Evolutionary conservation across 1,140 invertebrate species (phyloP).

Genomic region (Bombus superbus): DNA sequence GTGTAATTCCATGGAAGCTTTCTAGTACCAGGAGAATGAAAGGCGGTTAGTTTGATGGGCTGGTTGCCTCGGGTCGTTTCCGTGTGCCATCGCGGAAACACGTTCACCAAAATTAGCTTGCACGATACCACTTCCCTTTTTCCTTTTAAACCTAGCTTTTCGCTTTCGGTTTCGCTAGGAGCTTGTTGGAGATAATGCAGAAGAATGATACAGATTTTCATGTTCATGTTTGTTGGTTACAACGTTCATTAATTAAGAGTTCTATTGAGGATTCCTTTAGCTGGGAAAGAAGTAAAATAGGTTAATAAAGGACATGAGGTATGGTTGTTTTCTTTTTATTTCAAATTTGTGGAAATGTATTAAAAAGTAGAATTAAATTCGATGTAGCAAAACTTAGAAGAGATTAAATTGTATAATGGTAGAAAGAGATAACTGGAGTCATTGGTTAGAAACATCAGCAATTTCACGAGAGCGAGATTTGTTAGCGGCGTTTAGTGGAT

Average conservation of each 20-base stretch:
- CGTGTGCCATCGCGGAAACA: conserved; percentile 1
- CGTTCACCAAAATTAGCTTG: not conserved
- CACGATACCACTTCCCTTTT: not conserved
- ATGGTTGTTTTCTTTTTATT: not conserved
- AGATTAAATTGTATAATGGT: not conserved
- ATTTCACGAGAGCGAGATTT: not conserved
- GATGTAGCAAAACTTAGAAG: not conserved
- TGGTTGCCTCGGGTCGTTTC: not conserved
- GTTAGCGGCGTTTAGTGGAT: not conserved
- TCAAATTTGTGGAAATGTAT: not conserved
- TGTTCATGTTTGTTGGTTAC: not conserved
- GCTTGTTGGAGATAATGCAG: not conserved
- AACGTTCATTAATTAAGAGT: not conserved
- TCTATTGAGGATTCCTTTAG: not conserved
- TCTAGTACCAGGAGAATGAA: not conserved
- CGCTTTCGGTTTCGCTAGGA: not conserved
- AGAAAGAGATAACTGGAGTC: not conserved
- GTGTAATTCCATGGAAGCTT: not conserved
- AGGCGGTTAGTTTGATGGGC: not conserved
- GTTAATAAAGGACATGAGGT: not conserved
- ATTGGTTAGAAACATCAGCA: not conserved
- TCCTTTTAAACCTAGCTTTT: too few species aligned
- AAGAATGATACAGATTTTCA: not conserved
- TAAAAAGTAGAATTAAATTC: not conserved
- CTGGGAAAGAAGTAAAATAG: not conserved